Conservation (phyloP, 1,140 invertebrate genomes). For the Drosophila jambulina region DNA sequence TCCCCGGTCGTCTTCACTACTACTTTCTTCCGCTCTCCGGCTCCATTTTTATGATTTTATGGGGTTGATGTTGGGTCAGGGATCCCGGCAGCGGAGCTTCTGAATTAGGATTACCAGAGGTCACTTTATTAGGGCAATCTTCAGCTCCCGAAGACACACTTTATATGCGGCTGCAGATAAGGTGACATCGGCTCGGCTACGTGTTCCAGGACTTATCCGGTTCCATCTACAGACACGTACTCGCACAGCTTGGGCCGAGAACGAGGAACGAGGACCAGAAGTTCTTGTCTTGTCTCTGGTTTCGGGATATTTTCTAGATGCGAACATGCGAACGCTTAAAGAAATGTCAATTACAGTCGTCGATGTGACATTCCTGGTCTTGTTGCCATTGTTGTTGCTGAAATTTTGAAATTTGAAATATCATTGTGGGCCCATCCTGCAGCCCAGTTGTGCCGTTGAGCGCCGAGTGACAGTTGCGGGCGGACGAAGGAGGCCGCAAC, state of each 20-base stretch:
- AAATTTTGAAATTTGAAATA: constrained; percentile 25
- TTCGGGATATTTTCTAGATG: constrained; percentile 41
- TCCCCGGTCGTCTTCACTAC: constrained; percentile 12
- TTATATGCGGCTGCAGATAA: constrained; percentile 16
- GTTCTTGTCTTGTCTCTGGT: constrained; percentile 31
- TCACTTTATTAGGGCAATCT: constrained; percentile 30
- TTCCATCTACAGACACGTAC: constrained; percentile 30
- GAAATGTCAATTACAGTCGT: constrained; percentile 67
- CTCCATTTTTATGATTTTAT: constrained; percentile 52
- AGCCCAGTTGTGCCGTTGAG: constrained; percentile 2
- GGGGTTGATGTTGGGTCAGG: constrained; percentile 16
- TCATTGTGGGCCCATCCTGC: constrained; percentile 20
- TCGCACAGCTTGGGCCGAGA: constrained; percentile 14
- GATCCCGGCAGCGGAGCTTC: constrained; percentile 1
- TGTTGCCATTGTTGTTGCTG: constrained; percentile 12
- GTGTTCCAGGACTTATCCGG: constrained; percentile 8
- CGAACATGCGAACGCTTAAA: constrained; percentile 42
- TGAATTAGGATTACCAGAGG: constrained; percentile 24
- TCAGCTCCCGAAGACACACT: constrained; percentile 5
- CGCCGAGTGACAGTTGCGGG: constrained; percentile 49
- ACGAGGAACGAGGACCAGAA: constrained; percentile 22
- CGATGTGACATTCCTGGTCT: constrained; percentile 42
- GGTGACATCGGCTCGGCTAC: constrained; percentile 14
- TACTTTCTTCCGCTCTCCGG: constrained; percentile 16
- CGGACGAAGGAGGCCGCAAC: constrained; percentile 20